Conservation (phyloP, 2,888 invertebrate species). For the Melieria crassipennis region DNA sequence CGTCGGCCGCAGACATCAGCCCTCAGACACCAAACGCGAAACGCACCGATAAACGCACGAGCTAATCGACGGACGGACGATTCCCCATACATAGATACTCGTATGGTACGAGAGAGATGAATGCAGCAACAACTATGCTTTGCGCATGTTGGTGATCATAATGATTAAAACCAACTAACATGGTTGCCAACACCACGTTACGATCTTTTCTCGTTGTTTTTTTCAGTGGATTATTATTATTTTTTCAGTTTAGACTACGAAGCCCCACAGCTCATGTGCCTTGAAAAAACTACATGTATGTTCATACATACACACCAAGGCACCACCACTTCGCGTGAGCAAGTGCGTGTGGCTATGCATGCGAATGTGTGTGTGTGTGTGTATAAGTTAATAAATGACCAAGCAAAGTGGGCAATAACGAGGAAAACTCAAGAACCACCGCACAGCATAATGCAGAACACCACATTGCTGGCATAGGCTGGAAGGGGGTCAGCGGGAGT, state of each 20-base stretch:
- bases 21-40: constrained; percentile 8
- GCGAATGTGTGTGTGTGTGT: constrained; percentile 26
- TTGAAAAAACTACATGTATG: neutral
- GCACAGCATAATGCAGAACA: neutral
- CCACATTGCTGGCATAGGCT: neutral
- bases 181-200: constrained; percentile 20
- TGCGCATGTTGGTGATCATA: neutral
- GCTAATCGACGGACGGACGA: too few relatives aligned
- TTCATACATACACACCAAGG: neutral
- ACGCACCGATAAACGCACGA: too few relatives aligned
- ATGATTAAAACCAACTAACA: neutral
- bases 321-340: constrained; percentile 5
- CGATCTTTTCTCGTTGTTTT: neutral
- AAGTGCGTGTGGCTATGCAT: constrained; percentile 9
- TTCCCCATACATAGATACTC: too few relatives aligned
- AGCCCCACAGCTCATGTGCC: neutral
- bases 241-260: too few relatives aligned
- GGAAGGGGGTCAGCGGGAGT: neutral
- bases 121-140: constrained; percentile 3
- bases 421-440: constrained; percentile 45
- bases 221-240: too few relatives aligned
- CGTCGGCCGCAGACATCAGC: constrained; percentile 17
- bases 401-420: constrained; percentile 57
- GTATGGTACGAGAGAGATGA: constrained; percentile 12
- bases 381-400: constrained; percentile 58